These are phyloP conservation scores for Tauraco hartlaubi DNA, from an alignment of 2,797 vertebrate genomes.

Conservation along the genomic window DNA sequence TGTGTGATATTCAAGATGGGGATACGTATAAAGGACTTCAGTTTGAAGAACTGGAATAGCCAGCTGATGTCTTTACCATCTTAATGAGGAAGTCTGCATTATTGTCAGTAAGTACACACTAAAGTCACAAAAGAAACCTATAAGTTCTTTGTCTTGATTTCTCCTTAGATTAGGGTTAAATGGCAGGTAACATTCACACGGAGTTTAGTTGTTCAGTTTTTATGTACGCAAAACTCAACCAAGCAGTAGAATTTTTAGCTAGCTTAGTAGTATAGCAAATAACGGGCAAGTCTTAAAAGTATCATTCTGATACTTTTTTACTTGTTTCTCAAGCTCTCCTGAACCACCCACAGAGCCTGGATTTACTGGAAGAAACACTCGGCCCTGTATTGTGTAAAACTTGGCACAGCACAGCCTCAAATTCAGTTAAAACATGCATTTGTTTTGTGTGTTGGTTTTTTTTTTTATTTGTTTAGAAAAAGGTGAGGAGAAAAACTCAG, in stretches of 20 bases:
- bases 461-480: neutral
- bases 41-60: neutral
- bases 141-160: neutral
- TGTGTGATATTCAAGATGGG: neutral
- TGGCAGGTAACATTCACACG: neutral
- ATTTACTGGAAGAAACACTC: neutral
- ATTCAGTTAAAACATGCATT: neutral
- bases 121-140: neutral
- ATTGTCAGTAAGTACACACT: neutral
- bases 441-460: too few relatives aligned
- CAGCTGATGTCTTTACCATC: neutral
- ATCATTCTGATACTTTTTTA: neutral
- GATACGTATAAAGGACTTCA: neutral
- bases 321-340: neutral
- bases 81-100: neutral
- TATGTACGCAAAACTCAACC: neutral
- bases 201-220: neutral
- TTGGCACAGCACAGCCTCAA: neutral
- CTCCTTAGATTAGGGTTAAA: neutral
- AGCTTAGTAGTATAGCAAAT: neutral
- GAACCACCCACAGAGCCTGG: neutral
- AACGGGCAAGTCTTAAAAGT: neutral
- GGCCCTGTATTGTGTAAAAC: neutral
- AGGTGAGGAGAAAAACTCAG: neutral
- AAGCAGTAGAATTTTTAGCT: neutral